Evolutionary conservation across 2,888 invertebrate genomes (phyloP).

Genomic region (Zele albiditarsus): DNA sequence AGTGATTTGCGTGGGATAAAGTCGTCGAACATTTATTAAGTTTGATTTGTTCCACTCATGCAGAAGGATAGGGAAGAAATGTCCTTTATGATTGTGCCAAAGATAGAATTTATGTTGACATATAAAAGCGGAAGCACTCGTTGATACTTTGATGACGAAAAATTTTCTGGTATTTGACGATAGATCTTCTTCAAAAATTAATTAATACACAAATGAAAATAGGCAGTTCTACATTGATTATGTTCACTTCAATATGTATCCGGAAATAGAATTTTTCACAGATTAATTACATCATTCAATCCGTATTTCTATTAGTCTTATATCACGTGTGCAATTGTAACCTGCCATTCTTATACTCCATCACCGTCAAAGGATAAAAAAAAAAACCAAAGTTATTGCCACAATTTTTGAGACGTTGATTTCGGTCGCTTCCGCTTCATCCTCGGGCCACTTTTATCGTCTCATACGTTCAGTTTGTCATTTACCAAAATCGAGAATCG

Average conservation of each 20-base stretch:
- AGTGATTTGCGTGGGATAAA: not conserved
- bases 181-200: too few species aligned
- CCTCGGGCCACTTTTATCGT: not conserved
- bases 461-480: not conserved
- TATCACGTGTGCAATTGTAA: not conserved
- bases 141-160: too few species aligned
- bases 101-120: not conserved
- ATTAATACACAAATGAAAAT: too few species aligned
- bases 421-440: not conserved
- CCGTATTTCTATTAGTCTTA: too few species aligned
- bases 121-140: not conserved
- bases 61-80: not conserved
- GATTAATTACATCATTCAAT: too few species aligned
- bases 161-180: too few species aligned
- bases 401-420: not conserved
- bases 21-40: not conserved
- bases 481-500: not conserved
- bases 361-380: not conserved
- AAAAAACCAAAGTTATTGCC: not conserved
- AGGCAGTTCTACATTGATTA: too few species aligned
- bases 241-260: too few species aligned
- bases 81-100: not conserved
- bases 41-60: not conserved
- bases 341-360: not conserved
- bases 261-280: too few species aligned